Conservation (phyloP, 1,140 invertebrate genomes). For the Cydia fagiglandana region DNA sequence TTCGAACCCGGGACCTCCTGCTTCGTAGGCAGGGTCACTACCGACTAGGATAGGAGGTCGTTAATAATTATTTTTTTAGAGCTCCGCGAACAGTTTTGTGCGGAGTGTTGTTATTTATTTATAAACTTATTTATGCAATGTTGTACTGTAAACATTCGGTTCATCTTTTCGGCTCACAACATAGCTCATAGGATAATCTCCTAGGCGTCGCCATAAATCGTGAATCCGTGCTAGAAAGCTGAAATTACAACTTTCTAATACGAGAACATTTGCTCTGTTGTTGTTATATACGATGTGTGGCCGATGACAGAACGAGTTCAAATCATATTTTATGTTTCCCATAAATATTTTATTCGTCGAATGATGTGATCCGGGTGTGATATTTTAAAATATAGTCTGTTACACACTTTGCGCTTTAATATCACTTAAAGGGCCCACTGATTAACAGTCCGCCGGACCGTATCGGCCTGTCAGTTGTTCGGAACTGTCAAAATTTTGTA, state of each 20-base stretch:
- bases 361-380: not conserved
- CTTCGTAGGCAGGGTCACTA: no score
- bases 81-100: no score
- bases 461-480: no score
- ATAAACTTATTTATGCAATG: no score
- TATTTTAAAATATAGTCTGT: not conserved
- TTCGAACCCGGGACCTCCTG: no score
- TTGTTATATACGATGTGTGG: slow-evolving; percentile 12
- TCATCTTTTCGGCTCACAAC: not conserved
- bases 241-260: slow-evolving; percentile 24
- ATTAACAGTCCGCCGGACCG: no score
- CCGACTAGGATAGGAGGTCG: no score
- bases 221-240: slow-evolving; percentile 18
- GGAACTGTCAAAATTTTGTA: no score
- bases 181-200: slow-evolving; percentile 1
- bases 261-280: slow-evolving; percentile 15
- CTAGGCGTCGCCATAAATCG: not conserved
- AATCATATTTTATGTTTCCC: slow-evolving; percentile 2
- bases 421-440: no score
- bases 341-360: slow-evolving; percentile 3
- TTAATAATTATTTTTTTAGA: no score
- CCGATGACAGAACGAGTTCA: slow-evolving; percentile 11
- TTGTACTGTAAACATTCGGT: no score
- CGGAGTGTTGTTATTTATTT: no score
- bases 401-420: not conserved